Evolutionary conservation across 2,113 vertebrate species (phyloP), one percentile per base, ranked within the genome.

Genomic region (Sterna hirundo): DNA sequence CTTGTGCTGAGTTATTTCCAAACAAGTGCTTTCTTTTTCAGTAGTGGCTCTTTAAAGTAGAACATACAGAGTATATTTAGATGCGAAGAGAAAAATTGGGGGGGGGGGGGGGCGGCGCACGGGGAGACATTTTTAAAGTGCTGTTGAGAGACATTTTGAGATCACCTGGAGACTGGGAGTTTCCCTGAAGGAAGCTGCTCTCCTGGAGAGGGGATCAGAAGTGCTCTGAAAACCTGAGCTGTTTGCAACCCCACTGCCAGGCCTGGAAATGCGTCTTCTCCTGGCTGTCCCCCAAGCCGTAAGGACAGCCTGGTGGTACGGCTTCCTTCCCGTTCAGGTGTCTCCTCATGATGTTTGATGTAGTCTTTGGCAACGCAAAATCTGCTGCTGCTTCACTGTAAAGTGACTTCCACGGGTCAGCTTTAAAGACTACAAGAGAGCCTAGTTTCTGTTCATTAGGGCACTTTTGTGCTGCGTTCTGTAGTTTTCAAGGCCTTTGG

Each of bases 121-220:
- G 40, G 38, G 11, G 44, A 75, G 13, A 47, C 19, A 13, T 82
- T 42, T 87, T 65, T 84, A 7, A 49, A 72, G 65, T 88, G 49
- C 4, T 61, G 34, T 69, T 91, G 89, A 94, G 81, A 95, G 93
- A 95, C 89, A 3, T 93, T 96, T 95, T 96, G 91, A 93, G 95
- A 94, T 95, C 95, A 95, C 34, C 60, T 83, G 68, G 49, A 68
- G 74, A 29, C 47, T 44, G 52, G 51, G 71, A 75, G 75, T 38
- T 93, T 77, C 40, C 38, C 25, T 65, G 6, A 76, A 72, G 66
- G 46, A 84, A 77, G 44, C 38, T 7, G 57, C 21, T 25, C 14
- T 49, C 36, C 1, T 3, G 47, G 52, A 36, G 36, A 30, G 34
- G 21, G 25, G 8, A 49, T 87, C 44, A 69, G 81, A 87, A 81